These are phyloP conservation scores for Crioceris asparagi DNA, from an alignment of 2,888 invertebrate genomes.

Conservation along the genomic window DNA sequence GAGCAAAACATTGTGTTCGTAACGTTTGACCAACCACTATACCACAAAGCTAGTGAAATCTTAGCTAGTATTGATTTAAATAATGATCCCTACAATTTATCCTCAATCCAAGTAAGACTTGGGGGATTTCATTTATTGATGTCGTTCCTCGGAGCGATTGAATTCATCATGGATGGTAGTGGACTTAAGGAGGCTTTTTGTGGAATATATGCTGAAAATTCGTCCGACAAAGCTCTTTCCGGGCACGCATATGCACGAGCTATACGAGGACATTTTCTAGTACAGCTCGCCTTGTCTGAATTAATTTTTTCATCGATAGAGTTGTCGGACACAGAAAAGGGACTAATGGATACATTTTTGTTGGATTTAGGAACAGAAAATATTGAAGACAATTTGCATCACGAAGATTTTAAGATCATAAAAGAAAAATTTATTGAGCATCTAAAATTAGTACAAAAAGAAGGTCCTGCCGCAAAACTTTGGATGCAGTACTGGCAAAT, in stretches of 20 bases:
- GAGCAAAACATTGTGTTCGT: constrained; percentile 1
- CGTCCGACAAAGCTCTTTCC: constrained; percentile 3
- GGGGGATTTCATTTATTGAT: constrained; percentile 9
- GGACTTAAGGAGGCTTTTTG: constrained; percentile 6
- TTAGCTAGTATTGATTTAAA: constrained; percentile 18
- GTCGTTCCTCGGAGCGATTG: constrained; percentile 7
- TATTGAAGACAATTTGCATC: constrained; percentile 10
- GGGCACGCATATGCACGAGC: constrained; percentile 23
- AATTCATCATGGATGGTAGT: constrained; percentile 8
- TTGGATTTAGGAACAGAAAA: constrained; percentile 13
- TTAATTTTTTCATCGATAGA: constrained; percentile 18
- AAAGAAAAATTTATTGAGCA: constrained; percentile 15
- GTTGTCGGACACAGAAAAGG: constrained; percentile 18
- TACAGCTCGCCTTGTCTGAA: constrained; percentile 21
- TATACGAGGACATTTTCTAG: constrained; percentile 20
- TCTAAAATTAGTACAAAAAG: constrained; percentile 15
- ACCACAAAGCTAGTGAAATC: constrained; percentile 24
- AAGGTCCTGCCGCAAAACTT: constrained; percentile 19
- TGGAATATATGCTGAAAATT: constrained; percentile 6
- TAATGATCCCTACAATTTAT: constrained; percentile 17
- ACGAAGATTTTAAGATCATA: constrained; percentile 15
- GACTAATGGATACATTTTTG: constrained; percentile 18
- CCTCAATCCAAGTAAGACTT: constrained; percentile 10
- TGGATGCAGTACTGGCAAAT: constrained; percentile 25
- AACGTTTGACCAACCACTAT: constrained; percentile 26